Base-by-base conservation (phyloP, 2,888 invertebrate species). In the Agrotis segetum region DNA sequence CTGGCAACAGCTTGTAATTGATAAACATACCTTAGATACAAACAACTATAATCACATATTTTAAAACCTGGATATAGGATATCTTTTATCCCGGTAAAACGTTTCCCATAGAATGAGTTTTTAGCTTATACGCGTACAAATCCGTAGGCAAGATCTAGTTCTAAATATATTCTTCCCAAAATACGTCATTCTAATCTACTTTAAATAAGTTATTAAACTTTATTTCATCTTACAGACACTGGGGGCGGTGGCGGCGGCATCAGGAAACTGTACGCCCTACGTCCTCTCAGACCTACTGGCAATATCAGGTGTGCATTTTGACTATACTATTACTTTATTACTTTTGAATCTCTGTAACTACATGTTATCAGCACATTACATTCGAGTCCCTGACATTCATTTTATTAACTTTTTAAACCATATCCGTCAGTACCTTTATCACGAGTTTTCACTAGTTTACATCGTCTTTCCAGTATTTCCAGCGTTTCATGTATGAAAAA, bases 261-360 rank as follows among this genome's bases (percentile, higher is more conserved):
- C 62, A 79, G 94, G 44, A 91, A 91, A 50, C 90, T 95, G 44
- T 92, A 95, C 77, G 93, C 95, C 0, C 91, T 96, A 3, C 92
- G 94, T 2, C 96, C 95, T 0, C 89, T 96, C 3, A 86, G 93
- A 81, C 95, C 95, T 9, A 89, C 93, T 0, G 92, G 93, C 58
- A 93, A 93, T 78, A 95, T 95, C 91, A 94, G 96, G 96, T 96
- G 92, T 79, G 92, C 84, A 81, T 73, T 44, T 47, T 19, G 46
- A 67, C 13, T 1, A 52, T 24, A 21, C 3, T 1, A 11, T 19
- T 19, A 21, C 13, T 44, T 34, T 34, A 34, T 47, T 5, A 21
- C 9, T 47, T 49, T n/a, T 14, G 14, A 52, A 0, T 44, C 29
- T 34, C 0, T 53, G 1, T 44, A 6, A 44, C 14, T 52, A 47